These are phyloP conservation scores for Cossypha dichroa DNA, from an alignment of 2,797 vertebrate genomes.

Conservation along the genomic window DNA sequence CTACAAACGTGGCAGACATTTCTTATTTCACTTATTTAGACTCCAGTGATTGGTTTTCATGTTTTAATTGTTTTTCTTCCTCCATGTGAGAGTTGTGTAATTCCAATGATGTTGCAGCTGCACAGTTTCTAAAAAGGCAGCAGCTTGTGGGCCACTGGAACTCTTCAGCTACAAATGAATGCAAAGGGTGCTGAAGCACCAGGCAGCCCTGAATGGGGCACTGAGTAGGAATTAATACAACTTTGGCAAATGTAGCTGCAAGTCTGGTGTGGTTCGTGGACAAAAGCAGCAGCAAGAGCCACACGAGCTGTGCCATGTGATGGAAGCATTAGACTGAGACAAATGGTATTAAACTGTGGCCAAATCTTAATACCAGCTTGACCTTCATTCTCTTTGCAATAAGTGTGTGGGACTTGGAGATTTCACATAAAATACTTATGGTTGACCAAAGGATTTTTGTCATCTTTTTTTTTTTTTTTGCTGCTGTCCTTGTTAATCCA, in stretches of 20 bases:
- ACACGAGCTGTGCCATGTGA: constrained; percentile 53
- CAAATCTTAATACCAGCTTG: constrained; percentile 68
- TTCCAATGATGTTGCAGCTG: constrained; percentile 5
- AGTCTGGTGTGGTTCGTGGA: constrained; percentile 22
- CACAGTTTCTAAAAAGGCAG: background rate
- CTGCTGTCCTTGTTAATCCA: constrained; percentile 52
- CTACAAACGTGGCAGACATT: background rate
- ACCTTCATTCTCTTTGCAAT: constrained; percentile 62
- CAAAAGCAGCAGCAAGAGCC: constrained; percentile 52
- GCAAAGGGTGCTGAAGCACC: background rate
- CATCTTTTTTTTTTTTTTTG: background rate
- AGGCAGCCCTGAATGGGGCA: constrained; percentile 10
- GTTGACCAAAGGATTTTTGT: constrained; percentile 53
- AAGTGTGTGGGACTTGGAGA: constrained; percentile 52
- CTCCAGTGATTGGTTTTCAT: background rate
- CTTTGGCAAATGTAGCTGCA: constrained; percentile 43
- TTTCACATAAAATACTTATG: constrained; percentile 34
- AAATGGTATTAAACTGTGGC: constrained; percentile 65
- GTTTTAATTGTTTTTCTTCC: background rate
- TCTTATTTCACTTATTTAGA: background rate
- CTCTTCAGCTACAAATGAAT: constrained; percentile 9
- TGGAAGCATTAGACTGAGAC: constrained; percentile 52
- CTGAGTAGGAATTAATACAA: constrained; percentile 56
- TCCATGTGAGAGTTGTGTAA: background rate
- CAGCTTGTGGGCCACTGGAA: constrained; percentile 18